Base-by-base conservation (phyloP, 2,888 invertebrate genomes). In the Teleogryllus oceanicus region DNA sequence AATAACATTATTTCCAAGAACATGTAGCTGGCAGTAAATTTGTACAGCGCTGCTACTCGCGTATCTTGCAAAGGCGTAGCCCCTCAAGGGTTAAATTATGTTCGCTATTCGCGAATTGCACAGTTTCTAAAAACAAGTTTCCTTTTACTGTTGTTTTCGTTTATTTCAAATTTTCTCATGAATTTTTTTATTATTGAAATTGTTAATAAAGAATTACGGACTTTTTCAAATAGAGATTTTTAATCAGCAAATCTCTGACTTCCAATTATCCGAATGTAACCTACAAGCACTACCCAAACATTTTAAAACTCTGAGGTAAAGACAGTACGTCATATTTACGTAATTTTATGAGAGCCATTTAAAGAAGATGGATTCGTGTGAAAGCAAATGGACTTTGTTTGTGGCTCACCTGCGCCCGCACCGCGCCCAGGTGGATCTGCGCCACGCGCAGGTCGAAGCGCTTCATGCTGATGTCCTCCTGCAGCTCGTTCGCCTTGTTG, bases 401-500 rank as follows among this genome's bases (percentile, higher is more conserved):
- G n/a, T 2, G 3, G 75, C 90, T 90, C 90, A 97, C 97, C 94
- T 98, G 97, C 81, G 96, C 94, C 89, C 93, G 92, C 80, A 97
- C 93, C 81, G 97, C 95, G 79, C 96, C 93, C 82, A 97, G 90
- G 88, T 97, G 97, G 83, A 98, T 90, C 87, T 96, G 96, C 77
- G 96, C 95, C 79, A 96, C 94, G 83, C 96, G 92, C 84, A 97
- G 92, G 89, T 98, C 97, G 88, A 97, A 97, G 85, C 95, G 92
- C 88, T 97, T 97, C 89, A 95, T 90, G 83, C 97, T 96, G 86
- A 98, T 94, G 85, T 98, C 97, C 88, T 98, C 97, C 89, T 98
- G 95, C 81, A 97, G 90, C 88, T 98, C 97, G 87, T 97, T 97
- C 84, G 95, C 96, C 90, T 98, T 98, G 87, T 94, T 96, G 88